Conservation (phyloP, 2,888 invertebrate genomes). For the Hydriomena furcata region DNA sequence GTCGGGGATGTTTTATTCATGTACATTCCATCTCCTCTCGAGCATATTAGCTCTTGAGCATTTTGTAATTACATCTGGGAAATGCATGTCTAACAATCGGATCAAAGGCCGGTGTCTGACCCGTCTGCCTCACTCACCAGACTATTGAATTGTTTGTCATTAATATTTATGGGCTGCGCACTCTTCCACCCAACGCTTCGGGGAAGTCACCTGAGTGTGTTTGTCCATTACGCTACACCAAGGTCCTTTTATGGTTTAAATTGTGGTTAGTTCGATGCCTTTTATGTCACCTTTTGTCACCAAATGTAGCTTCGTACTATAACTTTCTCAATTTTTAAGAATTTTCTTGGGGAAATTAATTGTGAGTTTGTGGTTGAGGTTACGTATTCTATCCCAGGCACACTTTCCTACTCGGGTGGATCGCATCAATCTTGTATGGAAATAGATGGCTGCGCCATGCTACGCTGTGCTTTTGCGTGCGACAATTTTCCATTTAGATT, state of each 20-base stretch:
- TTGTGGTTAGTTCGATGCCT: conserved; percentile 19
- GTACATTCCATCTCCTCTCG: conserved; percentile 45
- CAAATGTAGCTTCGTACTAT: conserved; percentile 43
- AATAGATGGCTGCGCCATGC: conserved; percentile 51
- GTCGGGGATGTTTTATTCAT: conserved; percentile 56
- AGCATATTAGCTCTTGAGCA: conserved; percentile 53
- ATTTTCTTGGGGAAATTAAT: background rate
- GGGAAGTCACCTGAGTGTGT: conserved; percentile 65
- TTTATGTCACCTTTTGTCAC: conserved; percentile 15
- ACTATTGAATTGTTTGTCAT: conserved; percentile 75
- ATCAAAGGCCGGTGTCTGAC: conserved; percentile 70
- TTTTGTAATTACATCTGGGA: conserved; percentile 69
- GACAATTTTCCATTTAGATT: conserved; percentile 37
- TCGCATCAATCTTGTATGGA: conserved; percentile 63
- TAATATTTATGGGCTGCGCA: conserved; percentile 75
- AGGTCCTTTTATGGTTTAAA: conserved; percentile 45
- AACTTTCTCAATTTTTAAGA: too few species aligned
- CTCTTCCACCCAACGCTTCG: conserved; percentile 67
- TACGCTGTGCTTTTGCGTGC: conserved; percentile 43
- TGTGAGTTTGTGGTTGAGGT: background rate
- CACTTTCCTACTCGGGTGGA: conserved; percentile 39
- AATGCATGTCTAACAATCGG: conserved; percentile 70
- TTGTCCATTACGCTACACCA: conserved; percentile 63
- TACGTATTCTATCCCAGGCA: conserved; percentile 49
- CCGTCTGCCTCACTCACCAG: conserved; percentile 53